phyloP scores from a whole-genome alignment of 2,113 vertebrate genomes.

The Bujurquina vittata region DNA sequence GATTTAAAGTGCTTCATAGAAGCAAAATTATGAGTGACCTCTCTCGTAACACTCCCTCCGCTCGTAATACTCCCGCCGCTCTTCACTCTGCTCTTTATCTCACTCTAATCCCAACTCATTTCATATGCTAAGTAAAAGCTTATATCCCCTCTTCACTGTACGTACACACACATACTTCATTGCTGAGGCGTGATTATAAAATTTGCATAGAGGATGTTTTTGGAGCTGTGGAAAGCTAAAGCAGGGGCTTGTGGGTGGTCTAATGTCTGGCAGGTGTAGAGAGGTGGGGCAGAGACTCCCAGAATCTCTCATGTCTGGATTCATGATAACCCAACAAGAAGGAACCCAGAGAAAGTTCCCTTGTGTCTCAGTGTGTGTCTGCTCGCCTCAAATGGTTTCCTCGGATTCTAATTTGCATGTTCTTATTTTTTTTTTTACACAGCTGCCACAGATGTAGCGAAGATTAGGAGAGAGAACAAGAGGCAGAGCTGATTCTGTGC shows the following conservation, averaged over 20 bases:
- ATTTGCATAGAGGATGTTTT: conserved; percentile 73
- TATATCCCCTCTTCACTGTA: conserved; percentile 71
- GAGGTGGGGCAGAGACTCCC: conserved; percentile 57
- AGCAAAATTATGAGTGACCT: conserved; percentile 74
- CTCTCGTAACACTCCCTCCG: conserved; percentile 60
- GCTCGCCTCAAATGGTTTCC: conserved; percentile 28
- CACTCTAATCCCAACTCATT: conserved; percentile 78
- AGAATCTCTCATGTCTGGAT: conserved; percentile 49
- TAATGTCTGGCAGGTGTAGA: conserved; percentile 68
- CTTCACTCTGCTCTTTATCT: conserved; percentile 70
- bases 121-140: conserved; percentile 81
- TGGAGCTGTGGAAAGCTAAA: conserved; percentile 48
- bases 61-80: conserved; percentile 64
- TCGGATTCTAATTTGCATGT: conserved; percentile 68
- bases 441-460: conserved; percentile 65
- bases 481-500: conserved; percentile 47
- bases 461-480: conserved; percentile 43
- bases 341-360: conserved; percentile 56
- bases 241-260: conserved; percentile 59
- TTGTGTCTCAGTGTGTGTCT: conserved; percentile 7
- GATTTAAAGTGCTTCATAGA: conserved; percentile 70
- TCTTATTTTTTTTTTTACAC: conserved; percentile 50
- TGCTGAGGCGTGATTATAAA: conserved; percentile 71
- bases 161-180: conserved; percentile 54
- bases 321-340: conserved; percentile 37